Base-by-base conservation (phyloP, 2,888 invertebrate species). In the Tenthredo distinguenda region DNA sequence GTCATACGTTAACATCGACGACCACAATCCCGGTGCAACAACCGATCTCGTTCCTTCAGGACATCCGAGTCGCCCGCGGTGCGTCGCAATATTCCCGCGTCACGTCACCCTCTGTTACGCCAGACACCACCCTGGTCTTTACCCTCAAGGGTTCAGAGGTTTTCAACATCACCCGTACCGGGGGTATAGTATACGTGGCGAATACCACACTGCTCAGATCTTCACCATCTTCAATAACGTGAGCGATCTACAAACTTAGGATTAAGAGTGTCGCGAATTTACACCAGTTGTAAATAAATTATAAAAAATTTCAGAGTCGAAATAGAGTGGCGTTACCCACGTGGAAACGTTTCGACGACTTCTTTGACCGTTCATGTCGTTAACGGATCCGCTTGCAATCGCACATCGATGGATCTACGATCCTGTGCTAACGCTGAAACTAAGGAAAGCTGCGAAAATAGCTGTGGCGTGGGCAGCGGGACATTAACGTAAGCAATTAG, bases 111-210 rank as follows among this genome's bases (percentile, higher is more conserved):
- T 71, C 81, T 2, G 86, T n/a, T 50, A 89, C 89, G 74, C 88
- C 89, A 7, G 87, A 87, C 86, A 83, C 88, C 9, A 87, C 87
- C 43, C 87, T 89, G 31, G 84, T 86, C 71, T 92, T 91, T 86
- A 88, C 65, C 58, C 84, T 92, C 18, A 83, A 87, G 9, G 91
- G 91, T n/a, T 91, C 91, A 3, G 86, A 84, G 18, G 94, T 94
- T 10, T 95, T 96, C 89, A 94, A 94, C 65, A 93, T 96, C 10
- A 96, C 96, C 0, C 88, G 90, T 15, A 89, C 87, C 0, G 95
- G 94, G 58, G 96, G 96, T 7, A 96, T 96, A 87, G 89, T 96
- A 37, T 96, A 94, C 90, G 95, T 96, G 0, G 92, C 93, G 18
- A 94, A 95, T 90, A 91, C 93, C 9, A 90, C 92, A 2, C 92